Evolutionary conservation across 2,797 vertebrate genomes (phyloP).

Genomic region (Sebastes itinus): DNA sequence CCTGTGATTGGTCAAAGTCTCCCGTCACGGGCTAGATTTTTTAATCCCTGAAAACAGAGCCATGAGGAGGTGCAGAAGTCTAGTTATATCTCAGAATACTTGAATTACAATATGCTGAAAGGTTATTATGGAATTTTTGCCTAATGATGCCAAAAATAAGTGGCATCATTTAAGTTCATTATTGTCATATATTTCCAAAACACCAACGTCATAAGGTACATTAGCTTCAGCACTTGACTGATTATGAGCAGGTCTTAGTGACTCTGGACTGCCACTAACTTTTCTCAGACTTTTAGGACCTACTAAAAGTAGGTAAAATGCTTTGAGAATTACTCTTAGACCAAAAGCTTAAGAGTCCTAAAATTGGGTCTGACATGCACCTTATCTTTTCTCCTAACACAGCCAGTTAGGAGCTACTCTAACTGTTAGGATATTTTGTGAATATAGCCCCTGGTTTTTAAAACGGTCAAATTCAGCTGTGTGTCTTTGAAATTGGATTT

Average conservation of each 20-base stretch:
- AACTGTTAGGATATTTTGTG: not conserved
- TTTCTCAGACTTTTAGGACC: not conserved
- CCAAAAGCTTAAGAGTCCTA: not conserved
- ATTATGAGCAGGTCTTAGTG: not conserved
- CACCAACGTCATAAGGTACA: not conserved
- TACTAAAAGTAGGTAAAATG: too few relatives aligned
- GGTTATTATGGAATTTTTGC: accelerated
- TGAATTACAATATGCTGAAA: too few relatives aligned
- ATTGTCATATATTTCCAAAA: not conserved
- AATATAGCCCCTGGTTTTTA: not conserved
- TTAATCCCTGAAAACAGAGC: accelerated
- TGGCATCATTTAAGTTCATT: not conserved
- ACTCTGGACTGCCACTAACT: not conserved
- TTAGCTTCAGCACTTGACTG: not conserved
- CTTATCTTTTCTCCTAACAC: not conserved
- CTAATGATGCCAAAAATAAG: too few relatives aligned
- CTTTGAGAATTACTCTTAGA: not conserved
- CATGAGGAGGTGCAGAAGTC: accelerated
- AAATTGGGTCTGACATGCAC: not conserved
- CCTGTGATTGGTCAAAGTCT: too few relatives aligned
- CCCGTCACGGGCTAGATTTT: too few relatives aligned
- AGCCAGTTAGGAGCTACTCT: not conserved
- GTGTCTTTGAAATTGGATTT: constrained; percentile 11
- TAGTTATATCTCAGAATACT: too few relatives aligned
- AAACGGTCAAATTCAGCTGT: not conserved